These are phyloP conservation scores for Hirudinaria manillensis DNA, from an alignment of 2,888 invertebrate species.

Conservation along the genomic window DNA sequence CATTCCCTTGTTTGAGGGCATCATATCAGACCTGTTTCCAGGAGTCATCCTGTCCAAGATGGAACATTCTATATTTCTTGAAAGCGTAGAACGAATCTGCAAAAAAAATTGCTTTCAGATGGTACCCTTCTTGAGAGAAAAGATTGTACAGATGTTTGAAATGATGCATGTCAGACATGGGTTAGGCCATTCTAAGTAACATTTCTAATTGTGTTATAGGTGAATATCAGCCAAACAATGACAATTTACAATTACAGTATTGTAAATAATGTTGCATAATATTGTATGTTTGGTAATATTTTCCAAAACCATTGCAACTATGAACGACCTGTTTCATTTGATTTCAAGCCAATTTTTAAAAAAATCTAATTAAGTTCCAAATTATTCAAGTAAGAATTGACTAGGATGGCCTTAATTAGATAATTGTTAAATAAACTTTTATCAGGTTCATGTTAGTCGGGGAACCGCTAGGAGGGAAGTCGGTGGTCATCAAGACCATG, in stretches of 20 bases:
- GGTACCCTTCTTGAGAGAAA: constrained; percentile 68
- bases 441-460: constrained; percentile 83
- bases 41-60: constrained; percentile 64
- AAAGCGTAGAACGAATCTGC: constrained; percentile 61
- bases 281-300: constrained; percentile 5
- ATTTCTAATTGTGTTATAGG: too few species aligned
- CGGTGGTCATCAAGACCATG: constrained; percentile 70
- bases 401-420: too few species aligned
- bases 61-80: constrained; percentile 67
- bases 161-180: constrained; percentile 84
- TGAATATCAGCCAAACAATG: too few species aligned
- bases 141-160: constrained; percentile 74
- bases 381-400: too few species aligned
- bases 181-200: constrained; percentile 41
- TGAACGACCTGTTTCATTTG: too few species aligned
- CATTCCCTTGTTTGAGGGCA: constrained; percentile 80
- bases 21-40: constrained; percentile 84
- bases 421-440: too few species aligned
- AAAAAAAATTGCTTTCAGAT: constrained; percentile 64
- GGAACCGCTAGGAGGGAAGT: constrained; percentile 82
- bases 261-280: not conserved
- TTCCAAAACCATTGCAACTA: not conserved
- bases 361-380: too few species aligned
- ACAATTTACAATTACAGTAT: too few species aligned
- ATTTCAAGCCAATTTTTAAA: too few species aligned